Base-by-base conservation (phyloP, 2,797 vertebrate species). In the Chelidonichthys spinosus region DNA sequence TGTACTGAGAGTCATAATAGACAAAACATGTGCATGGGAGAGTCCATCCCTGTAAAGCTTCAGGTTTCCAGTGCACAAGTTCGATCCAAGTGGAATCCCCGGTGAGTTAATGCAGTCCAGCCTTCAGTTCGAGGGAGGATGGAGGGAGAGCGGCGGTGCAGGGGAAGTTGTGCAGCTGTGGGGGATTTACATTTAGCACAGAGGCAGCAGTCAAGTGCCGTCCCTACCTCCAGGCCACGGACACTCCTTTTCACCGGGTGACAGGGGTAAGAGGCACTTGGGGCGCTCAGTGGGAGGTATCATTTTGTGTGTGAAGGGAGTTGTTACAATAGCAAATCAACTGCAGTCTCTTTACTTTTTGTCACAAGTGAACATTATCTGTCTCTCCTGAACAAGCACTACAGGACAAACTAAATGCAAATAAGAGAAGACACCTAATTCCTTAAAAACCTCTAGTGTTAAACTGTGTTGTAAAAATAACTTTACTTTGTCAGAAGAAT, bases 1-100 rank as follows among this genome's bases (percentile, higher is more conserved):
- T 56, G 47, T 7, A 47, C 63, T 9, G 17, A 53, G 10, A 66
- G 60, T 44, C 35, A 33, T 81, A 76, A 90, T 79, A 74, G 79
- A 84, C 74, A 82, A 90, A 91, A 91, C 81, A 79, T 88, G 83
- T 87, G 78, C 42, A 63, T 54, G 72, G 78, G 78, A 72, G 63
- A 83, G 72, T 79, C 76, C 72, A 61, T 88, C 79, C 76, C 18
- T 25, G 63, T 47, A 77, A 80, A 85, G 71, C 76, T 65, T 84
- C 53, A 3, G 63, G 76, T 87, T 87, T 90, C 85, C 78, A 83
- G 74, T 8, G 77, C 47, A 47, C 39, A 43, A 46, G 73, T 76
- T 50, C 62, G 76, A 89, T 90, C 82, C 80, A 70, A 83, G 74
- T 88, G 83, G 85, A 89, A 84, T 90, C 85, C 90, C 89, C 44